phyloP scores from a whole-genome alignment of 2,888 invertebrate genomes.

The Orthosia cruda region DNA sequence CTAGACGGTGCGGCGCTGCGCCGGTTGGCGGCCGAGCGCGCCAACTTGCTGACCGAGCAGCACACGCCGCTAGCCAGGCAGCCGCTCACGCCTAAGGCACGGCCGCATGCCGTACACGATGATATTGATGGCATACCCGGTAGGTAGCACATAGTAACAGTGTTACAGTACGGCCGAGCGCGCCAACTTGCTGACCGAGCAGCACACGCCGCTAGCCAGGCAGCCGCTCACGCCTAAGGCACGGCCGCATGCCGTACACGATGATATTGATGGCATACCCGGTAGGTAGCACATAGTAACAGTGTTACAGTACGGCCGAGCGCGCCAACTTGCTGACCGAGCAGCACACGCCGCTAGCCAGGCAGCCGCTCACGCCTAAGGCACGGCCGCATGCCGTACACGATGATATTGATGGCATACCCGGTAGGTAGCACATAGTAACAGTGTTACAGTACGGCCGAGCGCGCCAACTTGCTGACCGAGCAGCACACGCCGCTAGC shows the following conservation, averaged over 20 bases:
- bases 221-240: not conserved
- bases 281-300: not conserved
- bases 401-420: not conserved
- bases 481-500: no score
- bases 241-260: not conserved
- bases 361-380: no score
- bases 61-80: slow-evolving; percentile 13
- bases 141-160: no score
- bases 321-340: no score
- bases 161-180: no score
- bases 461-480: no score
- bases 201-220: not conserved
- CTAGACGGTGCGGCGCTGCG: slow-evolving; percentile 96
- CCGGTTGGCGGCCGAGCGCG: slow-evolving; percentile 90
- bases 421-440: no score
- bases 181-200: no score
- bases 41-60: slow-evolving; percentile 50
- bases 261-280: not conserved
- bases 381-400: not conserved
- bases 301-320: no score
- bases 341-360: no score
- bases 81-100: slow-evolving; percentile 2
- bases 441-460: no score
- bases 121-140: slow-evolving; percentile 82
- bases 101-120: slow-evolving; percentile 50